Evolutionary conservation across 2,888 invertebrate species (phyloP), one percentile per base, ranked within the genome.

Genomic region (Parnassius orleans): DNA sequence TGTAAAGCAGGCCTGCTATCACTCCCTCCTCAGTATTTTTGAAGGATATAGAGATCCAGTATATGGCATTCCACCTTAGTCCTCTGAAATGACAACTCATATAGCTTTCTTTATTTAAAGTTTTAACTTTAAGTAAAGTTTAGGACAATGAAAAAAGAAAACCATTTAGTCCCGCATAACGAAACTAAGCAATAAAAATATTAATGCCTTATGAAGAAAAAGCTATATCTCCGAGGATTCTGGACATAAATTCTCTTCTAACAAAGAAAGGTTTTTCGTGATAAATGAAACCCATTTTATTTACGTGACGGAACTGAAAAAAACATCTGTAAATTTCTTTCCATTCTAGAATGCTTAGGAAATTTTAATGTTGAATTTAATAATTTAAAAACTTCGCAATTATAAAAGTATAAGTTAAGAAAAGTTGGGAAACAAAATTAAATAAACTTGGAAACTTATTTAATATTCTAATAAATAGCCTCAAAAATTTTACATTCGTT

Each of bases 361-460:
- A 47, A 54, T 55, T 58, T 58, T 59, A 47, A 53, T 48, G 58
- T 43, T n/a, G 41, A 46, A 53, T 24, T 53, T 48, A 43, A 48
- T n/a, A 12, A 57, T 62, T 57, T 60, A 42, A 46, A 57, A 59
- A 56, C 52, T 63, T 59, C 55, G 58, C 63, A 63, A 59, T 63
- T 59, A 63, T 55, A 41, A 53, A 43, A 50, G 51, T 19, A 5
- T 43, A 47, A 55, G 53, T 58, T 55, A 44, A 41, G 44, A 11
- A 44, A 59, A 54, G 51, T 59, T 58, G 2, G 9, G 44, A 55
- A 46, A 59, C 54, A 58, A 63, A 63, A 58, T 63, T 59, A 47
- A n/a, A 54, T 33, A 42, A 51, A 63, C 33, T 33, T 24, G 43
- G 15, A 44, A 58, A 58, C 41, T 58, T 63, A 10, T 33, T 19